Evolutionary conservation across 1,140 invertebrate genomes (phyloP), one percentile per base, ranked within the genome.

Genomic region (Muscidifurax raptorellus): DNA sequence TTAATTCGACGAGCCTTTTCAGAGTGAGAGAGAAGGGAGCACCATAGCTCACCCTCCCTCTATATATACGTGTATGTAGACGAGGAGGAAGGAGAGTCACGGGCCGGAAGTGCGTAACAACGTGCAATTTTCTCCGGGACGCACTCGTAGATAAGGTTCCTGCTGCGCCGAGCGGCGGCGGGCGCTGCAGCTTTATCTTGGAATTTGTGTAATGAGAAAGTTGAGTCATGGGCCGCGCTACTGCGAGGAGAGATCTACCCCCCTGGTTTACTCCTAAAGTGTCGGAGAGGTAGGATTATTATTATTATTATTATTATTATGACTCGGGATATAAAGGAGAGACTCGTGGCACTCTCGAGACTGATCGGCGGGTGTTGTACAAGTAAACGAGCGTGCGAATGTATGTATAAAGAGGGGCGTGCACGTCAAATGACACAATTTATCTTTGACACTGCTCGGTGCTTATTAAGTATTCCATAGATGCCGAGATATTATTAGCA

Each of bases 71-170:
- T 22, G 22, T n/a, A n/a, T 59, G 52, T n/a, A 59, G 22, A 59
- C 0, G 15, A 59, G 52, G 3, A 59, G 15, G 52, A 47, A 47
- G 44, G 44, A 47, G 52, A 86, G 86, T 30, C 66, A 69, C 18
- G 52, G 27, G 25, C 25, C 66, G 66, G 80, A 88, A 84, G 86
- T 85, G 83, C 80, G 83, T 86, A 87, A 88, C 88, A 88, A 89
- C 88, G 84, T 85, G 86, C 88, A 87, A 88, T 89, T 87, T 89
- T 87, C 87, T 88, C 77, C 52, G 30, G 77, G 13, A 22, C 32
- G 28, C 71, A n/a, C 64, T 36, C 15, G 32, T 13, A 74, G 71
- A 82, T 82, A 82, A 82, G 81, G 32, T 47, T 47, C 30, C 30
- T 27, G 15, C 66, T 18, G 66, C 36, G 66, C n/a, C 76, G 59